phyloP scores from a whole-genome alignment of 2,888 invertebrate species.

The Aradus depressus region DNA sequence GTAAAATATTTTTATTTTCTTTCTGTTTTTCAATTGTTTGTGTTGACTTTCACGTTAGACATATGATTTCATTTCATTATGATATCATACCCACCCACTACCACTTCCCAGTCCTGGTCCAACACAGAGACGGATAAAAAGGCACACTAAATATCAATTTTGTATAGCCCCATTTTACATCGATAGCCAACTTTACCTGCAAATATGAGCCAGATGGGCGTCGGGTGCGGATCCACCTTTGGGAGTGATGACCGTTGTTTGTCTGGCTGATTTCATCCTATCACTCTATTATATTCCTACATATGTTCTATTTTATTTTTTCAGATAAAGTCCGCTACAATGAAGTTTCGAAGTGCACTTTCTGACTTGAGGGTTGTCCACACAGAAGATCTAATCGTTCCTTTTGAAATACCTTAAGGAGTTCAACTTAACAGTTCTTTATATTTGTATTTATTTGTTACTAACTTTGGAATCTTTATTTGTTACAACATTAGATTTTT shows the following conservation, averaged over 20 bases:
- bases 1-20: too few relatives aligned
- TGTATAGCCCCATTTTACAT: too few relatives aligned
- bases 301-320: conserved; percentile 32
- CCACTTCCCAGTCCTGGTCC: too few relatives aligned
- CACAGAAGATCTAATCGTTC: conserved; percentile 80
- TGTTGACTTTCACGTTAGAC: too few relatives aligned
- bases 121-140: too few relatives aligned
- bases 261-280: background rate
- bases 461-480: too few relatives aligned
- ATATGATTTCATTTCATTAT: too few relatives aligned
- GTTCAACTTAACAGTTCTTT: conserved; percentile 2
- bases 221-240: background rate
- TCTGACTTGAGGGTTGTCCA: conserved; percentile 74
- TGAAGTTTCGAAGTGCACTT: conserved; percentile 58
- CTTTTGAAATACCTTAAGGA: conserved; percentile 63
- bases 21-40: too few relatives aligned
- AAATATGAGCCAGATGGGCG: background rate
- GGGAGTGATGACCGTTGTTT: background rate
- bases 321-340: conserved; percentile 59
- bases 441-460: conserved; percentile 7
- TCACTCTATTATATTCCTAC: background rate
- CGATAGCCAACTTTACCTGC: too few relatives aligned
- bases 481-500: too few relatives aligned
- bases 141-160: too few relatives aligned
- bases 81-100: too few relatives aligned